Conservation (phyloP, 1,140 invertebrate genomes). For the Pemphigus obesinymphae region DNA sequence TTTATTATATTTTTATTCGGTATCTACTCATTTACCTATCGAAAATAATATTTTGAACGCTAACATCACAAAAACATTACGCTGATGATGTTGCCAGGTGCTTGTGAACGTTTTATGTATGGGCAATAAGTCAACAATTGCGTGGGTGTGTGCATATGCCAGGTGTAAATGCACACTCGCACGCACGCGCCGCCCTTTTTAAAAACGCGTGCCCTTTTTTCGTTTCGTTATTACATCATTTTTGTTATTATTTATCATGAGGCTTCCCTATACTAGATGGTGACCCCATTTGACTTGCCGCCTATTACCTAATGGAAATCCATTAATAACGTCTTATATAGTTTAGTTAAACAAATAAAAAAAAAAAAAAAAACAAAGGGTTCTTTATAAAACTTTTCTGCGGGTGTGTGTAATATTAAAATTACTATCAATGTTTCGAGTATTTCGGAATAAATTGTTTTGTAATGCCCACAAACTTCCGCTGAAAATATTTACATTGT, state of each 20-base stretch:
- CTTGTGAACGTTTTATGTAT: not conserved
- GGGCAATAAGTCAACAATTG: constrained; percentile 6
- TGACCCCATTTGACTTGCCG: not conserved
- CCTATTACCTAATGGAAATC: constrained; percentile 12
- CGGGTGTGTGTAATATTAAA: not conserved
- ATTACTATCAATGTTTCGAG: not conserved
- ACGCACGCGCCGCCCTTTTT: not conserved
- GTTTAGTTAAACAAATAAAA: not conserved
- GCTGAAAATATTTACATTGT: no score
- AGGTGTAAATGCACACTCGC: constrained; percentile 20
- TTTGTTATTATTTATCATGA: not conserved
- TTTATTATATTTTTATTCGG: no score
- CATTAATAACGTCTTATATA: not conserved
- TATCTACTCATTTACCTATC: not conserved
- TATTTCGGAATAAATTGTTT: no score
- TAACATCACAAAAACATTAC: not conserved
- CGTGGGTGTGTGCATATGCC: not conserved
- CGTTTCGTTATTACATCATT: constrained; percentile 12
- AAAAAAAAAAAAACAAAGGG: not conserved
- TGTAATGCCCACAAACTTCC: no score
- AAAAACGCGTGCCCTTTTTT: not conserved
- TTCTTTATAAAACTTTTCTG: not conserved
- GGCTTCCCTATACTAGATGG: not conserved
- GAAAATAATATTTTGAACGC: not conserved
- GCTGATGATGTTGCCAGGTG: not conserved